These are phyloP conservation scores for Pyrgus malvae DNA, from an alignment of 2,888 invertebrate species.

Conservation along the genomic window DNA sequence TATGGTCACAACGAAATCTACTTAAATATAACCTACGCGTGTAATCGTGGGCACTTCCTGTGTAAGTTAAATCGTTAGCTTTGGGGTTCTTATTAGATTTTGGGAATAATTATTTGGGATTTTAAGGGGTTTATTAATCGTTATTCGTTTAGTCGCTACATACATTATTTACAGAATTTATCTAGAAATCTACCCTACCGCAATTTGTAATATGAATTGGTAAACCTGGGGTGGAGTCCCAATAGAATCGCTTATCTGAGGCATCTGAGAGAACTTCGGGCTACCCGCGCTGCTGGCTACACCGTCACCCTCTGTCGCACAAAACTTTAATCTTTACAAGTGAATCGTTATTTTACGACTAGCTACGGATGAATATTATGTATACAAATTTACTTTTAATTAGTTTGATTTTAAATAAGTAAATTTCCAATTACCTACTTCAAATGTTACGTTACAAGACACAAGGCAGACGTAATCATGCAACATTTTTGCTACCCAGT, in stretches of 20 bases:
- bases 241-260: conserved; percentile 42
- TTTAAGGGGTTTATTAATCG: background rate
- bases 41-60: conserved; percentile 23
- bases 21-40: too few species aligned
- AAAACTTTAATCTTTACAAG: conserved; percentile 10
- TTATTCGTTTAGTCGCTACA: background rate
- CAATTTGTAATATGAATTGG: conserved; percentile 2
- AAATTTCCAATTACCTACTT: too few species aligned
- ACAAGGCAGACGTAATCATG: too few species aligned
- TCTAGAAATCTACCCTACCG: too few species aligned
- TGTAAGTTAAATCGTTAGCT: conserved; percentile 14
- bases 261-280: conserved; percentile 64
- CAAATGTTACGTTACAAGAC: too few species aligned
- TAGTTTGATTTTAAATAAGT: too few species aligned
- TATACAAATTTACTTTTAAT: background rate
- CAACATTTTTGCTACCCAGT: too few species aligned
- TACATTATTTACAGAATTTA: background rate
- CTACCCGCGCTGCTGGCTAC: conserved; percentile 61
- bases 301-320: conserved; percentile 64
- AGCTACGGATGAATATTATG: background rate
- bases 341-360: too few species aligned
- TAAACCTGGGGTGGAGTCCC: conserved; percentile 39
- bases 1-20: too few species aligned
- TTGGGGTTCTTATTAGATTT: background rate
- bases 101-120: background rate